These are phyloP conservation scores for Nipponacmea schrenckii DNA, from an alignment of 2,888 invertebrate species.

Conservation along the genomic window DNA sequence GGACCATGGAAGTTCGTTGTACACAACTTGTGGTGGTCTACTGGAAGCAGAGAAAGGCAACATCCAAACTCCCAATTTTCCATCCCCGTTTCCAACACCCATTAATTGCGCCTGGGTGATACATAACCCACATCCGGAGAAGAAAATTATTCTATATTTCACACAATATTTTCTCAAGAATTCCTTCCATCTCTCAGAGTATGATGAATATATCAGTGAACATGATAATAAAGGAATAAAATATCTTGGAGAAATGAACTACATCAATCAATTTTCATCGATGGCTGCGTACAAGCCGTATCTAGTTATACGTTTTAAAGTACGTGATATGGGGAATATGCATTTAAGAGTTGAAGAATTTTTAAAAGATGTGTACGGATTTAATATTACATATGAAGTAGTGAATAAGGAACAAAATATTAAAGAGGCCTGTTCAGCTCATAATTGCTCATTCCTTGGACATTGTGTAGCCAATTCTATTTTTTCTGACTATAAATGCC, in stretches of 20 bases:
- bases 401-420: conserved; percentile 66
- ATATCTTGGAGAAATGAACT: conserved; percentile 51
- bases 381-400: conserved; percentile 91
- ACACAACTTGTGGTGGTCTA: conserved; percentile 47
- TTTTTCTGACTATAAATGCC: conserved; percentile 80
- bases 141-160: conserved; percentile 84
- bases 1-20: conserved; percentile 10
- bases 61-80: conserved; percentile 86
- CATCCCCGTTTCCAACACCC: conserved; percentile 82
- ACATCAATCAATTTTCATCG: conserved; percentile 49
- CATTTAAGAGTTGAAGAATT: conserved; percentile 85
- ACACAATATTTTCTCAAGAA: conserved; percentile 83
- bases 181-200: conserved; percentile 53
- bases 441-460: conserved; percentile 86
- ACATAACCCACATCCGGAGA: conserved; percentile 72
- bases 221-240: conserved; percentile 41
- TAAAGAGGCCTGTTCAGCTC: conserved; percentile 76
- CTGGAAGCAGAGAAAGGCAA: conserved; percentile 42
- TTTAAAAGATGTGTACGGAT: conserved; percentile 87
- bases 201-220: conserved; percentile 53
- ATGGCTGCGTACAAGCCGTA: conserved; percentile 75
- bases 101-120: conserved; percentile 89
- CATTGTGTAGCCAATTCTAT: conserved; percentile 80
- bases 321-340: conserved; percentile 71
- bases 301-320: conserved; percentile 81